Base-by-base conservation (phyloP, 2,888 invertebrate species). In the Lissonota sp. region DNA sequence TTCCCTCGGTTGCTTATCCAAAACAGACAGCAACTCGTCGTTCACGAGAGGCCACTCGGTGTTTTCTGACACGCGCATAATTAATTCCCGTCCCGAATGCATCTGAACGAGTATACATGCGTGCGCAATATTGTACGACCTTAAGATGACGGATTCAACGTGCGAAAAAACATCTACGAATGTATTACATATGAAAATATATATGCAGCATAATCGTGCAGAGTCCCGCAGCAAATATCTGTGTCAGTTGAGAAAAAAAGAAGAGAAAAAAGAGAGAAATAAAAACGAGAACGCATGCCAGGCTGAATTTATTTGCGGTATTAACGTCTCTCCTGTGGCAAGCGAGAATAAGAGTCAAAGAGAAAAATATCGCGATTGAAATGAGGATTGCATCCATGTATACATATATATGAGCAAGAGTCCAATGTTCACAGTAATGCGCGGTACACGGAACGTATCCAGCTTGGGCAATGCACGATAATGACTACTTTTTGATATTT, bases 61-160 rank as follows among this genome's bases (percentile, higher is more conserved):
- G 79, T 87, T 88, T 87, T 82, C 85, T 90, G 91, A 88, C 89
- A 91, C 89, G 88, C 88, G 84, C 77, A 86, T 90, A 90, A 91
- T 91, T 89, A 88, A 90, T 89, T 87, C 84, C 84, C 72, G 73
- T 39, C 63, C 63, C 44, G 66, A 73, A 77, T 55, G 62, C 49
- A 57, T 3, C 26, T 26, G 26, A 26, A 26, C 26, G 26, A 66
- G 51, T 70, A 12, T 63, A 60, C 53, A 60, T 51, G n/a, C 26
- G 26, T 16, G 40, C 40, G 26, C 46, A n/a, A 63, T 16, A 44
- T 37, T 46, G 6, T 46, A 42, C 42, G 1, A 14, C 42, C 46
- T 12, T n/a, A 42, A 0, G 62, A 5, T 4, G 12, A 53, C 26
- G 62, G 67, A 71, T 69, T 71, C 64, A 40, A 16, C 14, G 42